Conservation (phyloP, 1,140 invertebrate genomes). For the Magallana angulata region DNA sequence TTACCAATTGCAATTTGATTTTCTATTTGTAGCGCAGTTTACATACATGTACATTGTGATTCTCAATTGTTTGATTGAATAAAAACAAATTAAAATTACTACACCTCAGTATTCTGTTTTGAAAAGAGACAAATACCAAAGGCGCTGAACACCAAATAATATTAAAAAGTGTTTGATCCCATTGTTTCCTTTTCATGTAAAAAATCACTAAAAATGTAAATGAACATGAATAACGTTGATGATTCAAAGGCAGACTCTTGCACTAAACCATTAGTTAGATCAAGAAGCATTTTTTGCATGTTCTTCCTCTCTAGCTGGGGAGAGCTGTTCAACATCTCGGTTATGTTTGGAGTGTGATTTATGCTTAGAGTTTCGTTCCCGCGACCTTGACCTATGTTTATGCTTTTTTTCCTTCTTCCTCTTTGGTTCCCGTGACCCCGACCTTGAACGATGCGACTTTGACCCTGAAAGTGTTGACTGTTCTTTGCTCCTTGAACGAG, state of each 20-base stretch:
- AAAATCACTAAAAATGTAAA: neutral
- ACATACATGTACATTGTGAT: too few relatives aligned
- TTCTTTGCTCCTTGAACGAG: constrained; percentile 29
- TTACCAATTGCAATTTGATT: too few relatives aligned
- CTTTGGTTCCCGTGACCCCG: constrained; percentile 50
- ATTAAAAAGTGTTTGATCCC: constrained; percentile 1
- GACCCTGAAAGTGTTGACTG: constrained; percentile 17
- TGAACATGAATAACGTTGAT: too few relatives aligned
- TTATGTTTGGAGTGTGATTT: constrained; percentile 36
- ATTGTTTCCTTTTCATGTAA: neutral
- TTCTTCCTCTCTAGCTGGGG: constrained; percentile 7
- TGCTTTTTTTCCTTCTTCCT: constrained; percentile 40
- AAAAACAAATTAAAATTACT: neutral
- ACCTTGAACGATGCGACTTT: constrained; percentile 48
- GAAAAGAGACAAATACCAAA: neutral
- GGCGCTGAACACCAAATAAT: neutral
- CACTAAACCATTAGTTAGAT: neutral
- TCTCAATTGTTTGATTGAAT: neutral
- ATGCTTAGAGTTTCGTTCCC: constrained; percentile 34
- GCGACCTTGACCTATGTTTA: constrained; percentile 51
- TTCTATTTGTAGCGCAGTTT: too few relatives aligned
- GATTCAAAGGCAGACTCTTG: too few relatives aligned
- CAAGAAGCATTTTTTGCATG: neutral
- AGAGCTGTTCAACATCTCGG: neutral
- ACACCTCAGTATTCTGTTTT: neutral